Evolutionary conservation across 2,113 vertebrate species (phyloP).

Genomic region (Choloepus hoffmanni): DNA sequence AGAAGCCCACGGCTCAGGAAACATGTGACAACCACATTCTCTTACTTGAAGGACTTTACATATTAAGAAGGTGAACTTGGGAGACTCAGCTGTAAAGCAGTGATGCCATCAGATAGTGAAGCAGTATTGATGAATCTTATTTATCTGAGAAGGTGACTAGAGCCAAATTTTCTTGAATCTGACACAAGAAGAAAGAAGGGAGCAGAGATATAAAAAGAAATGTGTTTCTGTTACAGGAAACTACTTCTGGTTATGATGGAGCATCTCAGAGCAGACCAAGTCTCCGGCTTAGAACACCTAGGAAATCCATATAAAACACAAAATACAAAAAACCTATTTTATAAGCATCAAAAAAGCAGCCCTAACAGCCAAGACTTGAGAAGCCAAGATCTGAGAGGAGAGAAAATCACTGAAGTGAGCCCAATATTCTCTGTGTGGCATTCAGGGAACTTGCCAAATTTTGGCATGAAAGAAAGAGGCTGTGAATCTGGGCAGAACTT

Average conservation of each 20-base stretch:
- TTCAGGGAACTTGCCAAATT: background rate
- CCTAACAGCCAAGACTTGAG: background rate
- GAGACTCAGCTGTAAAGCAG: background rate
- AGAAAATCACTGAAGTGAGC: background rate
- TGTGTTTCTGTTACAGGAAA: background rate
- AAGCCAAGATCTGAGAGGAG: background rate
- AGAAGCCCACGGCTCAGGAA: background rate
- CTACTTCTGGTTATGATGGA: background rate
- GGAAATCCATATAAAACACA: slow-evolving; percentile 2
- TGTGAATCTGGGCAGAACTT: background rate
- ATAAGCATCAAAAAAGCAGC: background rate
- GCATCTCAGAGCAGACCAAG: background rate
- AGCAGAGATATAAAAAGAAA: background rate
- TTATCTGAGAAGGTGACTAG: background rate
- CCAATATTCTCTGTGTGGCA: background rate
- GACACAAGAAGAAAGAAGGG: background rate
- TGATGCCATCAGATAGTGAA: background rate
- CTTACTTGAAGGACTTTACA: background rate
- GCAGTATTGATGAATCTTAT: background rate
- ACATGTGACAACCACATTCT: background rate
- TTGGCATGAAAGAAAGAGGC: background rate
- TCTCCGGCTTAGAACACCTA: background rate
- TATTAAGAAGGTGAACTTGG: background rate
- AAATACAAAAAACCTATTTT: background rate
- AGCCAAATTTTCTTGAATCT: background rate